Conservation (phyloP, 2,888 invertebrate species). For the Gortyna flavago region DNA sequence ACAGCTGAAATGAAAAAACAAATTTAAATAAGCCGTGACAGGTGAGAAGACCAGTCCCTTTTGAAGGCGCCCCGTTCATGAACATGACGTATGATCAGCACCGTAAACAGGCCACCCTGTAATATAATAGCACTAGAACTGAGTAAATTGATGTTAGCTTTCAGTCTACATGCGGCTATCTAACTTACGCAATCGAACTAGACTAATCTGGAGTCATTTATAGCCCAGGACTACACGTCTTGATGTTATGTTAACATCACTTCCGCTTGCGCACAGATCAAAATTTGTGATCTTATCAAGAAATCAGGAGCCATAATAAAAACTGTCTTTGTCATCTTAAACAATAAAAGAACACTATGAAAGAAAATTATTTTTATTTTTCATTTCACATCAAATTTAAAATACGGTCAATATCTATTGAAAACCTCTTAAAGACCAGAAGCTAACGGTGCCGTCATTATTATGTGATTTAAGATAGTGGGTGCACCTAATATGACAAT, state of each 20-base stretch:
- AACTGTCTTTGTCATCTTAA: neutral
- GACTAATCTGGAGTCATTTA: neutral
- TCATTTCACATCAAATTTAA: neutral
- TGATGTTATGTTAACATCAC: neutral
- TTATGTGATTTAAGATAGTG: constrained; percentile 35
- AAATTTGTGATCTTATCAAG: neutral
- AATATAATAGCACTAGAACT: neutral
- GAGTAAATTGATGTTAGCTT: neutral
- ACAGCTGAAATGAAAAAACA: no score
- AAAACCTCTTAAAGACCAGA: constrained; percentile 14
- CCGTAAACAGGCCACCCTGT: no score
- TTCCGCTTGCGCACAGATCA: neutral
- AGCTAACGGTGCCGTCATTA: constrained; percentile 18
- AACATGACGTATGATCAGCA: no score
- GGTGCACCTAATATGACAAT: constrained; percentile 58
- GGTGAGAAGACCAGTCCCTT: no score
- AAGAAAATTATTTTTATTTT: neutral
- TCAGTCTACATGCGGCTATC: neutral
- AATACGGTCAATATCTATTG: neutral
- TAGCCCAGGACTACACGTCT: neutral
- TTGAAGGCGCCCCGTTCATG: no score
- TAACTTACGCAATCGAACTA: neutral
- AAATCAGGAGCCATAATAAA: no score
- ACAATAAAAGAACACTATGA: neutral
- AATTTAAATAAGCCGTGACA: no score